Percentiles rank a stretch among this genome's conserved stretches.
These are phyloP conservation scores for Trissolcus brochymenae DNA, from an alignment of 2,888 invertebrate species.

Conservation along the genomic window DNA sequence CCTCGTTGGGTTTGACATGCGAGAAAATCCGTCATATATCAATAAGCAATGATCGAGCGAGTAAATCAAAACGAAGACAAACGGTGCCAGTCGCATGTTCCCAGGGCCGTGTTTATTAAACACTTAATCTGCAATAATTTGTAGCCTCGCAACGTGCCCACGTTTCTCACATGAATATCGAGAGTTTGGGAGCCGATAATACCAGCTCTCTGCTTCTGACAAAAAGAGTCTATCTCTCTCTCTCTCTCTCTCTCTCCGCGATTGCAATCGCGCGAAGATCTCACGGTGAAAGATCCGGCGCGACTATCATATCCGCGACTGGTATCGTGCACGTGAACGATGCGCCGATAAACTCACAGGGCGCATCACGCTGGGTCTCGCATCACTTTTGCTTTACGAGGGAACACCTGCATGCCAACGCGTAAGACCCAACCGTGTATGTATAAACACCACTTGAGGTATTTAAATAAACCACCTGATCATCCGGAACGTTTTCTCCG, in stretches of 20 bases:
- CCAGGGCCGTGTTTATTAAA: slow-evolving; percentile 38
- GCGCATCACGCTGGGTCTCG: slow-evolving; percentile 60
- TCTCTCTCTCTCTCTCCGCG: background rate
- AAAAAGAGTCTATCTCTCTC: slow-evolving; percentile 25
- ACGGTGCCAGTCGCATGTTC: slow-evolving; percentile 16
- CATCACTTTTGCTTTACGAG: slow-evolving; percentile 67
- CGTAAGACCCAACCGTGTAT: background rate
- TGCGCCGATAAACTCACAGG: slow-evolving; percentile 68
- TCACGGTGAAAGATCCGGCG: slow-evolving; percentile 36
- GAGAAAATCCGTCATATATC: background rate
- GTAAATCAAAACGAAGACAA: slow-evolving; percentile 3
- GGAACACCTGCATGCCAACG: slow-evolving; percentile 49
- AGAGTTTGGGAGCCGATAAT: slow-evolving; percentile 25
- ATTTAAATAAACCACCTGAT: slow-evolving; percentile 44
- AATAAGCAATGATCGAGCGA: slow-evolving; percentile 7
- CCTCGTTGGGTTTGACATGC: too few species aligned
- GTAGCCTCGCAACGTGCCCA: slow-evolving; percentile 26
- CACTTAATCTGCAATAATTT: slow-evolving; percentile 53
- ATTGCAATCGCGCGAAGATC: slow-evolving; percentile 15
- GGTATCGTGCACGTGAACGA: slow-evolving; percentile 59
- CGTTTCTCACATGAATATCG: slow-evolving; percentile 52
- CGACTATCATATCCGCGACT: slow-evolving; percentile 36
- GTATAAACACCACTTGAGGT: background rate
- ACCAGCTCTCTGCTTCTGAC: slow-evolving; percentile 12
- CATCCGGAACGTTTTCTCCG: slow-evolving; percentile 41